These are phyloP conservation scores for Nannospalax galili DNA, from an alignment of 2,113 vertebrate genomes.

Conservation along the genomic window DNA sequence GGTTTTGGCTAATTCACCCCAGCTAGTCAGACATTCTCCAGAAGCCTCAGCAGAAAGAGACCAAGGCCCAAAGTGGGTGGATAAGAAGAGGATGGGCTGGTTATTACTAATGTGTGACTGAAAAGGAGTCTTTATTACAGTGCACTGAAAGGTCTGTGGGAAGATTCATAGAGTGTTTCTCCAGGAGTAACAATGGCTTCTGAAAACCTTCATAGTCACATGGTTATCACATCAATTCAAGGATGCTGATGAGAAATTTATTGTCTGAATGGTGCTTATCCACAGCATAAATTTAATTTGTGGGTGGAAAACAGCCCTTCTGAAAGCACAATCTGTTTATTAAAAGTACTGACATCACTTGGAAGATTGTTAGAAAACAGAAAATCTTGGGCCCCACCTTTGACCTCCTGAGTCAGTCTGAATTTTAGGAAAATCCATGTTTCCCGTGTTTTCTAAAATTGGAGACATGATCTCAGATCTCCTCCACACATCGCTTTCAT, in stretches of 20 bases:
- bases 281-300: neutral
- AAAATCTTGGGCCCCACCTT: neutral
- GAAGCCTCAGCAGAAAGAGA: too few relatives aligned
- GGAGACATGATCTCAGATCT: neutral
- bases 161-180: neutral
- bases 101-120: neutral
- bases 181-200: neutral
- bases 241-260: neutral
- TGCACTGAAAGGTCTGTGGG: neutral
- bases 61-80: too few relatives aligned
- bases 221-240: neutral
- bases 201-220: neutral
- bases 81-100: too few relatives aligned
- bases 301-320: neutral
- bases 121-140: neutral
- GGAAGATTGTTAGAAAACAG: neutral
- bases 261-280: neutral
- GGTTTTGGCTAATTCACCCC: too few relatives aligned
- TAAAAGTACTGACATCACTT: neutral
- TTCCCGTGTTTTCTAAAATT: neutral
- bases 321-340: neutral
- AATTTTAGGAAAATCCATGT: neutral
- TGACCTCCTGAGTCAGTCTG: neutral
- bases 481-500: neutral
- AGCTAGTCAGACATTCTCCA: too few relatives aligned